Evolutionary conservation across 2,888 invertebrate genomes (phyloP).

Genomic region (Pachycephus smyrnensis): DNA sequence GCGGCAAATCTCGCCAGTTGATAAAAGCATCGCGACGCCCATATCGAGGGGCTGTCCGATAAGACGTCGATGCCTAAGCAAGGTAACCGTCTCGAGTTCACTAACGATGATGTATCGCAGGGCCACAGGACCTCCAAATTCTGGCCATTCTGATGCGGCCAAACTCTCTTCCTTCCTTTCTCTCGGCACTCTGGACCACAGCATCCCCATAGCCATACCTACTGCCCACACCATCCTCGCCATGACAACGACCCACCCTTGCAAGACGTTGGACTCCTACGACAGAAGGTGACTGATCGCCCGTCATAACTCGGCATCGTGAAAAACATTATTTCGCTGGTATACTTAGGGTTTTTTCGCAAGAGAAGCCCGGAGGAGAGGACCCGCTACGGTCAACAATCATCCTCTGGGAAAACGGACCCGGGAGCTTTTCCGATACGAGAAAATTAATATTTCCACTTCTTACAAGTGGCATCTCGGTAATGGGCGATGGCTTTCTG

Average conservation of each 20-base stretch:
- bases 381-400: conserved; percentile 6
- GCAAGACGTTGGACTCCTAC: background rate
- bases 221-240: background rate
- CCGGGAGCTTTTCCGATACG: background rate
- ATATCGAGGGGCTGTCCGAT: background rate
- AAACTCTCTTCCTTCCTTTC: background rate
- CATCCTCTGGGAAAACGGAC: background rate
- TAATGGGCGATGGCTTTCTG: background rate
- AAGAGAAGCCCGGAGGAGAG: too few species aligned
- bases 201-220: background rate
- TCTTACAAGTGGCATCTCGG: background rate
- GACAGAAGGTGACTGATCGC: conserved; percentile 40
- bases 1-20: background rate
- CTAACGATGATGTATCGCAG: conserved; percentile 55
- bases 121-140: conserved; percentile 40
- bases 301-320: conserved; percentile 39
- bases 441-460: conserved; percentile 9
- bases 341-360: conserved; percentile 4
- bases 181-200: background rate
- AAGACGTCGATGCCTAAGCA: conserved; percentile 38
- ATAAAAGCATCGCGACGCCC: background rate
- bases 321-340: conserved; percentile 34
- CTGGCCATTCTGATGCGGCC: conserved; percentile 38
- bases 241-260: background rate
- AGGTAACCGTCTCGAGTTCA: conserved; percentile 48